Evolutionary conservation across 2,113 vertebrate species (phyloP), one percentile per base, ranked within the genome.

Genomic region (Thunnus maccoyii): DNA sequence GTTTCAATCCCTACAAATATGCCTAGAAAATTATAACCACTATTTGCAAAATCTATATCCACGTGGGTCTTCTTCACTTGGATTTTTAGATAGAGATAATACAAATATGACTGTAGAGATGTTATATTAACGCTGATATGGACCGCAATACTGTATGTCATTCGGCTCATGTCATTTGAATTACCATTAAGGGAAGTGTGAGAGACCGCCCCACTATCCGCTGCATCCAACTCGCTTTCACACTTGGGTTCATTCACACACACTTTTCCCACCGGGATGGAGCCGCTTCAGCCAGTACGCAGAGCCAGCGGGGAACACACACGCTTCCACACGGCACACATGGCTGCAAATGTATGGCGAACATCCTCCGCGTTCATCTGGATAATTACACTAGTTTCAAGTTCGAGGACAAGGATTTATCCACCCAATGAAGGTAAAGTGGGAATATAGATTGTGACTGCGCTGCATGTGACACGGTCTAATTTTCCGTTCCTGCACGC

Each of bases 231-330:
- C 88, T 87, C 80, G 85, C 88, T 47, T 85, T 71, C 83, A 79
- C 89, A 88, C 84, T 89, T 68, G 84, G 64, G 50, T 87, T 92
- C 88, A 93, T 86, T 93, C 86, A 86, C 91, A 77, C 93, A 87
- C 89, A 89, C 88, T 96, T 96, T 97, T 96, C 97, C 97, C 96
- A 95, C 95, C 94, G 97, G 97, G 96, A 98, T 95, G 95, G 95
- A 93, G 92, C 89, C 76, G 94, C 94, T 92, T 85, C 82, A 87
- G 94, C 94, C 93, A 89, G 88, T 76, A 89, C 85, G 93, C 93
- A 87, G 86, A 94, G 93, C 93, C 92, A 85, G 74, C 87, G 70
- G 88, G 89, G 78, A 56, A 76, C 88, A 82, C 91, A 61, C 86
- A 76, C 79, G 78, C 79, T 68, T 89, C 69, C 74, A 74, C 76